phyloP scores from a whole-genome alignment of 2,797 vertebrate genomes.

The Echeneis naucrates region DNA sequence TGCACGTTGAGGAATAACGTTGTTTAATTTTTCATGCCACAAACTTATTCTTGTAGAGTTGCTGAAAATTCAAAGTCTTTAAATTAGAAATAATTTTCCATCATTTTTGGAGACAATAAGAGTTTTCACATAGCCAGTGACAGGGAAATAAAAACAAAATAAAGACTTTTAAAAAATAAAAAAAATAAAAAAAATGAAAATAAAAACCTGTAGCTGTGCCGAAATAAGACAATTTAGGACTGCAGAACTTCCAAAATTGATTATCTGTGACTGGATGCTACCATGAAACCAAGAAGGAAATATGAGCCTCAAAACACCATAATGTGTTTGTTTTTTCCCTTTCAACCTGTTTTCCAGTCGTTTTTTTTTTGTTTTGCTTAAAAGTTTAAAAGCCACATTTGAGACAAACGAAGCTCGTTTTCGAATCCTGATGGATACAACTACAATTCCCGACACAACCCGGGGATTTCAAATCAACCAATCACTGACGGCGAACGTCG shows the following conservation, averaged over 20 bases:
- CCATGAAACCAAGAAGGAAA: too few relatives aligned
- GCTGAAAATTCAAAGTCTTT: too few relatives aligned
- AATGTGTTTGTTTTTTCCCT: neutral
- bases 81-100: too few relatives aligned
- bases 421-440: constrained; percentile 30
- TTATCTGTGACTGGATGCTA: constrained; percentile 5
- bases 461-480: constrained; percentile 31
- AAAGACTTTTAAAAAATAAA: too few relatives aligned
- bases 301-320: neutral
- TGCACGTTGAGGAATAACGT: neutral
- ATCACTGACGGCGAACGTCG: constrained; percentile 25
- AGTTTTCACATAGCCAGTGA: neutral
- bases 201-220: neutral
- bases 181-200: too few relatives aligned
- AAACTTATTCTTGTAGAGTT: neutral
- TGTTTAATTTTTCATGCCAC: neutral
- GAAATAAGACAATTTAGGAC: neutral
- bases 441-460: constrained; percentile 67
- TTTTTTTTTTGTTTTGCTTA: too few relatives aligned
- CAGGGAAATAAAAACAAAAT: neutral
- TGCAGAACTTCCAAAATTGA: neutral
- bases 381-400: neutral
- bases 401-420: neutral
- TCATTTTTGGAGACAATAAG: too few relatives aligned
- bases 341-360: neutral